These are phyloP conservation scores for Drosophila meridiana DNA, from an alignment of 2,888 invertebrate genomes.

Conservation along the genomic window DNA sequence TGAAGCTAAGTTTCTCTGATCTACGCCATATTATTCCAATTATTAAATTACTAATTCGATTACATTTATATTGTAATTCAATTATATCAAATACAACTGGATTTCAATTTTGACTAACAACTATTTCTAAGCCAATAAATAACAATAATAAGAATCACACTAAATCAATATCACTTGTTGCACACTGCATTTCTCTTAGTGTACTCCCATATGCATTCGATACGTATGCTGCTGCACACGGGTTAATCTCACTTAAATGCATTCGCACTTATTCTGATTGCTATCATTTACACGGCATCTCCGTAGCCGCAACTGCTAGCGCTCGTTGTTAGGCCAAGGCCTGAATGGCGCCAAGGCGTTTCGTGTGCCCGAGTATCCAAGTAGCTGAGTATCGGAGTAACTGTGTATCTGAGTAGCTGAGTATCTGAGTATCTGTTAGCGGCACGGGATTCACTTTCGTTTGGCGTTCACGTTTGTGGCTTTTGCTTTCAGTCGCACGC, in stretches of 20 bases:
- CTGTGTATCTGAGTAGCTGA: slow-evolving; percentile 6
- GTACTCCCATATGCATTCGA: not conserved
- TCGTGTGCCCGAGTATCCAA: slow-evolving; percentile 13
- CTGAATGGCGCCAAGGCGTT: slow-evolving; percentile 57
- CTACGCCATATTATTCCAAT: too few species aligned
- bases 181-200: not conserved
- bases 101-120: too few species aligned
- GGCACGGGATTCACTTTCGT: slow-evolving; percentile 70
- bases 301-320: slow-evolving; percentile 17
- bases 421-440: slow-evolving; percentile 16
- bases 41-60: too few species aligned
- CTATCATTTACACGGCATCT: slow-evolving; percentile 61
- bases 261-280: slow-evolving; percentile 78
- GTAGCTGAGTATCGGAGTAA: too few species aligned
- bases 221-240: slow-evolving; percentile 9
- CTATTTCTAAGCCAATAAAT: too few species aligned
- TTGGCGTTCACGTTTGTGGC: slow-evolving; percentile 46
- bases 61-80: too few species aligned
- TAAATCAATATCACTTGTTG: not conserved
- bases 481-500: slow-evolving; percentile 70
- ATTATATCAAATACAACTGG: too few species aligned
- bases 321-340: slow-evolving; percentile 30
- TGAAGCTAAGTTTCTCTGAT: too few species aligned
- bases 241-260: slow-evolving; percentile 64
- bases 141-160: too few species aligned